Conservation (phyloP, 2,797 vertebrate species). For the Pipistrellus nathusii region DNA sequence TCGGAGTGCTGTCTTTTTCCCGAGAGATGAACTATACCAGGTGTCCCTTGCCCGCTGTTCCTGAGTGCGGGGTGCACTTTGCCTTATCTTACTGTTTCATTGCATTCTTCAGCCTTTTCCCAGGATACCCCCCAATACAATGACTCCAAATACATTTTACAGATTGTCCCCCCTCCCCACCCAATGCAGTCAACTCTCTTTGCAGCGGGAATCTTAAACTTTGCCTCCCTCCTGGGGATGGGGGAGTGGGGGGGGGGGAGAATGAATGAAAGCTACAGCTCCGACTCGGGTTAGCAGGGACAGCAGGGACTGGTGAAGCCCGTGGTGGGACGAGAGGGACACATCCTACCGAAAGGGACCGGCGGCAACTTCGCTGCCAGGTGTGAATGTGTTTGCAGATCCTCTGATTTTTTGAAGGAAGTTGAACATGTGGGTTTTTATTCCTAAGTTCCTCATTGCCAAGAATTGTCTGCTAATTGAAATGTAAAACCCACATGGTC, state of each 20-base stretch:
- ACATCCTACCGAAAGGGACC: no score
- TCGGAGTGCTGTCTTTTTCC: not conserved
- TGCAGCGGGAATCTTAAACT: not conserved
- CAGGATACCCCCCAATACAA: not conserved
- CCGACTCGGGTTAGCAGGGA: not conserved
- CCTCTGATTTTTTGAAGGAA: conserved; percentile 20
- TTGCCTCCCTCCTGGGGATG: not conserved
- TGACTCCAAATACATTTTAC: not conserved
- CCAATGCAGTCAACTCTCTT: not conserved
- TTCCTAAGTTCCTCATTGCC: conserved; percentile 27
- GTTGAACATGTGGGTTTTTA: not conserved
- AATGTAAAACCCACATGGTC: not conserved
- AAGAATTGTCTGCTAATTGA: not conserved
- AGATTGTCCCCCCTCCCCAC: not conserved
- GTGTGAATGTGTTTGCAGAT: not conserved
- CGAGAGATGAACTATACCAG: not conserved
- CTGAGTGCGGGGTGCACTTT: not conserved
- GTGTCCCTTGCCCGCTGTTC: not conserved
- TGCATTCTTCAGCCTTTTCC: conserved; percentile 11
- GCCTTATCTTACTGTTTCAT: not conserved
- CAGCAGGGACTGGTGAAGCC: not conserved
- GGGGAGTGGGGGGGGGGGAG: not conserved
- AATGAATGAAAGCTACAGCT: not conserved
- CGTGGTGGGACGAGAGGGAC: not conserved
- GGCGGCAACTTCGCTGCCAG: not conserved